Base-by-base conservation (phyloP, 2,113 vertebrate genomes). In the Camarhynchus parvulus region DNA sequence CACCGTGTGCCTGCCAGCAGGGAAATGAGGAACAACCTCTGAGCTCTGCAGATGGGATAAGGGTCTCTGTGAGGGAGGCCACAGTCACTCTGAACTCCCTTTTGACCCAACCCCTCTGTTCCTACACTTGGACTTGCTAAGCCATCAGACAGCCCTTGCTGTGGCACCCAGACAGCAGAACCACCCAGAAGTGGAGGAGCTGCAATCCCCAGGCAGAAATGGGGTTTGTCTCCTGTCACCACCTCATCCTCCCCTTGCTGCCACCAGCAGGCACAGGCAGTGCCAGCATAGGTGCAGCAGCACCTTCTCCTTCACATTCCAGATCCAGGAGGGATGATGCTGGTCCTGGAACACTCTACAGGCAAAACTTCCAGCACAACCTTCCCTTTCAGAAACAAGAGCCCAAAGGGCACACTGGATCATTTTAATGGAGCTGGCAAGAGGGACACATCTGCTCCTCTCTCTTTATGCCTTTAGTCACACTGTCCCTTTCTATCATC, bases 381-480 rank as follows among this genome's bases (percentile, higher is more conserved):
- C 58, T 55, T 37, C 24, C n/a, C 37, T 42, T 70, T 47, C 52
- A 74, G 55, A 67, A 20, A 41, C 33, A 52, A 33, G 68, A 72
- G 63, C 84, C 90, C 87, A 35, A 23, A 47, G 92, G 94, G 74
- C 63, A 69, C 59, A 9, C 1, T 7, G 37, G 66, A 76, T 89
- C 68, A 47, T 41, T 85, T 53, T 21, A 92, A 81, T 2, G 18
- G 76, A 70, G 67, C 37, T 92, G 85, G 91, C 93, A 90, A 84
- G 90, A 90, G 56, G 86, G 70, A 58, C 66, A 37, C 66, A 74
- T 93, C 87, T 93, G 83, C 74, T 94, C 53, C 28, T 79, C 80
- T 87, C 46, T 27, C 93, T 87, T 92, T 58, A 93, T 84, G 83
- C 90, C 88, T 92, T 92, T 47, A 92, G 95, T 91, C 93, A 90